A percentile compares a stretch with the other conserved stretches of the same genome.
These are phyloP conservation scores for Trachelus tabidus DNA, from an alignment of 2,888 invertebrate genomes.

Conservation along the genomic window DNA sequence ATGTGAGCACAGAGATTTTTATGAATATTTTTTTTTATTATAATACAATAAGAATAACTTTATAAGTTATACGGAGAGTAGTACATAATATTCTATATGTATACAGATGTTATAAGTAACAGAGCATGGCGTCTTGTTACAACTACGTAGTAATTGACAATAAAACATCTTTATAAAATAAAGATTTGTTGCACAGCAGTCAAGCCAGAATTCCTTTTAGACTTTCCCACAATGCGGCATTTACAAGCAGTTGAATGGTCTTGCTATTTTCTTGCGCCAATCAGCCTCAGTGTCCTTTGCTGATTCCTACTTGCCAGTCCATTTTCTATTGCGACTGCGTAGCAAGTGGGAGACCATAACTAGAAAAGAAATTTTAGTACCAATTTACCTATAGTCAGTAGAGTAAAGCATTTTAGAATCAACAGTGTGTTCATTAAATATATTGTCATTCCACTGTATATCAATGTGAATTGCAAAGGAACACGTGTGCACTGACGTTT, in stretches of 20 bases:
- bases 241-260: not conserved
- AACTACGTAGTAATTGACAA: not conserved
- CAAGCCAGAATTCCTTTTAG: not conserved
- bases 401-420: not conserved
- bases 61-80: not conserved
- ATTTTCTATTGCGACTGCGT: not conserved
- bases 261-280: not conserved
- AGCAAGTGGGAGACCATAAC: not conserved
- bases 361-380: not conserved
- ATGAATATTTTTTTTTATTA: not conserved
- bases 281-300: not conserved
- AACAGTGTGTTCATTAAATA: not conserved
- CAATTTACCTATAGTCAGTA: not conserved
- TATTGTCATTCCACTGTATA: not conserved
- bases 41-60: not conserved
- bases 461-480: not conserved
- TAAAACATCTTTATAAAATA: not conserved
- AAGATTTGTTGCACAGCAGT: not conserved
- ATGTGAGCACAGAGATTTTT: not conserved
- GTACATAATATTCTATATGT: not conserved
- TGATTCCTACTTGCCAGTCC: not conserved
- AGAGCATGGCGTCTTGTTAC: not conserved
- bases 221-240: not conserved
- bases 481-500: not conserved
- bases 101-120: not conserved